Evolutionary conservation across 1,140 invertebrate species (phyloP).

Genomic region (Drosophila neocordata): DNA sequence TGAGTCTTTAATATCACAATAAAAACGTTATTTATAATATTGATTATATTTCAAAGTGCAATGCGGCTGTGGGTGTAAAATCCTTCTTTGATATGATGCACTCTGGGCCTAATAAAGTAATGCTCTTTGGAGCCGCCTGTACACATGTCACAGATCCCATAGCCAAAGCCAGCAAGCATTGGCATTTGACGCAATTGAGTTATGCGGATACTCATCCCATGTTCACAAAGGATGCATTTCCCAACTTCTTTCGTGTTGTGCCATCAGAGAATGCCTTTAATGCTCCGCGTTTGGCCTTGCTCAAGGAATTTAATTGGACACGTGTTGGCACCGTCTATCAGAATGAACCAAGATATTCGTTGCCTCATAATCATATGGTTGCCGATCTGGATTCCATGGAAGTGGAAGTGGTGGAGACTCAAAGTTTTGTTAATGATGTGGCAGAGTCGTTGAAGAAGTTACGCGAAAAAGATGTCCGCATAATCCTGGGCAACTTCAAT

Average conservation of each 20-base stretch:
- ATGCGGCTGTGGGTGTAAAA: slow-evolving; percentile 98
- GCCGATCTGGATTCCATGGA: slow-evolving; percentile 92
- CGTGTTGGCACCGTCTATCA: slow-evolving; percentile 98
- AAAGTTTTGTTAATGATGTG: slow-evolving; percentile 97
- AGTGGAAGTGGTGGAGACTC: slow-evolving; percentile 94
- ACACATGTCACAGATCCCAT: slow-evolving; percentile 98
- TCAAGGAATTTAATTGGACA: slow-evolving; percentile 98
- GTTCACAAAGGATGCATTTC: slow-evolving; percentile 96
- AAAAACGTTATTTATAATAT: background rate
- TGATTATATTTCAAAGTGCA: slow-evolving; percentile 89
- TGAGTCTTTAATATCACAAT: slow-evolving; percentile 82
- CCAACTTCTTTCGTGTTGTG: slow-evolving; percentile 98
- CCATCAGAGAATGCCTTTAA: slow-evolving; percentile 98
- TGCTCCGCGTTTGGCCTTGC: slow-evolving; percentile 92
- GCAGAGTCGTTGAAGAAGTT: slow-evolving; percentile 91
- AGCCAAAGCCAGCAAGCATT: slow-evolving; percentile 98
- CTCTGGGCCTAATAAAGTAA: slow-evolving; percentile 93
- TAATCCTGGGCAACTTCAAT: slow-evolving; percentile 98
- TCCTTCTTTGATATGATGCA: slow-evolving; percentile 99
- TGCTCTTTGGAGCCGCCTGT: slow-evolving; percentile 98
- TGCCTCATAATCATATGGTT: slow-evolving; percentile 96
- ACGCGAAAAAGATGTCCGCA: slow-evolving; percentile 96
- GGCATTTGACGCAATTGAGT: slow-evolving; percentile 97
- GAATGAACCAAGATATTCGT: slow-evolving; percentile 95
- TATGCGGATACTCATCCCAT: slow-evolving; percentile 99